A percentile compares a stretch with the other conserved stretches of the same genome.
These are phyloP conservation scores for Drosophila picticornis DNA, from an alignment of 2,888 invertebrate species.

Conservation along the genomic window DNA sequence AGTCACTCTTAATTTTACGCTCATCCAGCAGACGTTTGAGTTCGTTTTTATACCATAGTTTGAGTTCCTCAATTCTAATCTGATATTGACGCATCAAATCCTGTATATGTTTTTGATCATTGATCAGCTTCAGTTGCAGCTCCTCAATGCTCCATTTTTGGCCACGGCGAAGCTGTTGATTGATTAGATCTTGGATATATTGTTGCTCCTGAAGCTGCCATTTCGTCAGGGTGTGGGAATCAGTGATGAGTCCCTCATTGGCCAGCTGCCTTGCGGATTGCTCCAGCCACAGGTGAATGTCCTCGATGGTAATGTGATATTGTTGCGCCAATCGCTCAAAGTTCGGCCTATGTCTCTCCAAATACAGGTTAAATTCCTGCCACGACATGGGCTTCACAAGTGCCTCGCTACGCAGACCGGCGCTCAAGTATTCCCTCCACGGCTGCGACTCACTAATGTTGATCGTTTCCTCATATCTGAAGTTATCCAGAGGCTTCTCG, in stretches of 20 bases:
- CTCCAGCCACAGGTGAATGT: constrained; percentile 78
- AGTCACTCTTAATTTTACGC: constrained; percentile 68
- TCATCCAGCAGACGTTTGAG: constrained; percentile 71
- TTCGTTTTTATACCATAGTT: constrained; percentile 79
- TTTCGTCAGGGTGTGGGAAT: constrained; percentile 53
- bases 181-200: constrained; percentile 76
- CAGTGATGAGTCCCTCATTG: constrained; percentile 68
- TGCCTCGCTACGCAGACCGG: constrained; percentile 68
- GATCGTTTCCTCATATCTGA: constrained; percentile 54
- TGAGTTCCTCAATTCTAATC: constrained; percentile 72
- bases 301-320: constrained; percentile 75
- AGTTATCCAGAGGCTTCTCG: constrained; percentile 62
- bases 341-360: constrained; percentile 65
- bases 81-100: constrained; percentile 73
- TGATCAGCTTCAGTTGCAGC: constrained; percentile 70
- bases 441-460: constrained; percentile 51
- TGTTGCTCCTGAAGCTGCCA: constrained; percentile 79
- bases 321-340: constrained; percentile 76
- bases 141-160: constrained; percentile 83
- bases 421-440: constrained; percentile 76
- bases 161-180: constrained; percentile 65
- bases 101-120: constrained; percentile 71
- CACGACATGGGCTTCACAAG: constrained; percentile 70
- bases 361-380: constrained; percentile 77
- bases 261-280: constrained; percentile 66